Evolutionary conservation across 2,113 vertebrate species (phyloP), one percentile per base, ranked within the genome.

Genomic region (Phaethornis superciliosus): DNA sequence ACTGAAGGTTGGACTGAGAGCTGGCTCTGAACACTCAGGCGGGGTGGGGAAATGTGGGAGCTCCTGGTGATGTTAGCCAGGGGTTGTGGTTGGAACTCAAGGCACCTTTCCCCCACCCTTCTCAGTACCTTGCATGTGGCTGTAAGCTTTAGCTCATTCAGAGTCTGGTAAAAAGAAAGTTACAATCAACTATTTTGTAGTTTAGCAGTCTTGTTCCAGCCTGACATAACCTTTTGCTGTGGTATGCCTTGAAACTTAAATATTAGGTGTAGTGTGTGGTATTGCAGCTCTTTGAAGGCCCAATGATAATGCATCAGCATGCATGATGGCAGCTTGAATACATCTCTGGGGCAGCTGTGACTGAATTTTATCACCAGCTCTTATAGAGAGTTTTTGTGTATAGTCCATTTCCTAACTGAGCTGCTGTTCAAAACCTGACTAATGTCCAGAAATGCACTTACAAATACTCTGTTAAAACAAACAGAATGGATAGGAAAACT

Each of bases 11-110:
- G 1, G 28, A 1, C 26, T 8, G 19, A 13, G 21, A 58, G 46
- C 44, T 74, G 59, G 16, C 19, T 52, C 28, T 1, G 7, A 27
- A 21, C 4, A 1, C 15, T 59, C 63, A 16, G 56, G 19, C 15
- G 32, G 20, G 15, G 22, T 5, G 37, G 47, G 74, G 22, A 52
- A 12, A 22, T 2, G 22, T 37, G 42, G 13, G 67, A 58, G 2
- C 52, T 64, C 32, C 19, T 18, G 46, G 46, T 44, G n/a, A 2
- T 19, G 11, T 15, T n/a, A 22, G 37, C 18, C 32, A 27, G 44
- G 13, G 16, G 22, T 26, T 15, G 0, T 11, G 28, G 13, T 0
- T 44, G 35, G 26, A 13, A 5, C 51, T 60, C 10, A 14, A 10
- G 30, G 46, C 1, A 15, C 23, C 24, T 5, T 40, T 65, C 63